Evolutionary conservation across 2,888 invertebrate species (phyloP).

Genomic region (Spodoptera exigua): DNA sequence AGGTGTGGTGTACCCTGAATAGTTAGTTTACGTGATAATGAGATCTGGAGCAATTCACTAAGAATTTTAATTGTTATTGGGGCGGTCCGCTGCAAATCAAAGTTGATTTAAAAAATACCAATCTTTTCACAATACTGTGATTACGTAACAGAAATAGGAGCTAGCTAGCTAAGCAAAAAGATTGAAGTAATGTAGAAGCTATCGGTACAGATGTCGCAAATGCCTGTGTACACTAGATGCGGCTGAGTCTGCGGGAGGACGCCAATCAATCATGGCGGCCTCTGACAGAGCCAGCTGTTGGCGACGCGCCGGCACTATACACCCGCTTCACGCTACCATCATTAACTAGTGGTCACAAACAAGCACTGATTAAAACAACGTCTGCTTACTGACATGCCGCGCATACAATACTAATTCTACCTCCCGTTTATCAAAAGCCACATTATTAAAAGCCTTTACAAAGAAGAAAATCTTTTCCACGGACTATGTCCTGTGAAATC

Average conservation of each 20-base stretch:
- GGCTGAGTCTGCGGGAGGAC: conserved; percentile 55
- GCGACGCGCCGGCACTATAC: conserved; percentile 23
- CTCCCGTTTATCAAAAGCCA: conserved; percentile 10
- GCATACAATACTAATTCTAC: conserved; percentile 15
- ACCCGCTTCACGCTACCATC: conserved; percentile 41
- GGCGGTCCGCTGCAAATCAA: background rate
- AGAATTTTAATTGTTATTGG: conserved; percentile 4
- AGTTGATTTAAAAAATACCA: background rate
- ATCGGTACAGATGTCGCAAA: conserved; percentile 32
- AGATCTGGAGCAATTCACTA: conserved; percentile 16
- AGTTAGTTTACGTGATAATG: conserved; percentile 48
- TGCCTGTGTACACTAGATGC: conserved; percentile 33
- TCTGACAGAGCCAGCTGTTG: conserved; percentile 62
- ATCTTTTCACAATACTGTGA: background rate
- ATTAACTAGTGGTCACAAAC: conserved; percentile 57
- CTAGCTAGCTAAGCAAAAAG: background rate
- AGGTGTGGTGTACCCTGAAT: conserved; percentile 17
- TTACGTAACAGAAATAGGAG: background rate
- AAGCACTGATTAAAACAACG: conserved; percentile 56
- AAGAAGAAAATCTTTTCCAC: background rate
- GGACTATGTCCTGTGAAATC: conserved; percentile 26
- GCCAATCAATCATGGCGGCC: conserved; percentile 68
- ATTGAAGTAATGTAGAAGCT: conserved; percentile 21
- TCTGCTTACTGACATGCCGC: conserved; percentile 33
- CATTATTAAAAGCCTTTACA: conserved; percentile 1